Percentiles rank a stretch among this genome's conserved stretches.
These are phyloP conservation scores for Nephotettix cincticeps DNA, from an alignment of 1,140 invertebrate genomes.

Conservation along the genomic window DNA sequence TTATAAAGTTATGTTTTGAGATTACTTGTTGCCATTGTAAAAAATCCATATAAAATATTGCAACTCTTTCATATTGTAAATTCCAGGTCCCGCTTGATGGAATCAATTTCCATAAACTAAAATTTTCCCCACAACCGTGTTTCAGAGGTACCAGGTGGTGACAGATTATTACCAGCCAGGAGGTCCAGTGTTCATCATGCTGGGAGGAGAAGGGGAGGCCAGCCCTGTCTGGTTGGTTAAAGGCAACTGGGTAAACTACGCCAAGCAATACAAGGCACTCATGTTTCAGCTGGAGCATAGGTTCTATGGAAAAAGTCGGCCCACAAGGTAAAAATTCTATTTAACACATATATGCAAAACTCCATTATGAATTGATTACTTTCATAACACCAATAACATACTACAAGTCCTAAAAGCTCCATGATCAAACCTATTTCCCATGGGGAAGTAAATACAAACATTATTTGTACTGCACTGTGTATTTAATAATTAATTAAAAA, in stretches of 20 bases:
- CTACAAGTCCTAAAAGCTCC: too few species aligned
- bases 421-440: too few species aligned
- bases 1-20: too few species aligned
- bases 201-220: constrained; percentile 77
- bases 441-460: too few species aligned
- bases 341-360: neutral
- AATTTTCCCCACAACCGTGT: constrained; percentile 1
- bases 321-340: constrained; percentile 60
- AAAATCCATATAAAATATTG: constrained; percentile 7
- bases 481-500: too few species aligned
- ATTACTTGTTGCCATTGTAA: too few species aligned
- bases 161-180: constrained; percentile 61
- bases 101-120: constrained; percentile 24
- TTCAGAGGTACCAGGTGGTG: constrained; percentile 78
- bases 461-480: too few species aligned
- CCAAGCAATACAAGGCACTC: constrained; percentile 73
- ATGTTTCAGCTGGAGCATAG: constrained; percentile 89
- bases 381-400: too few species aligned
- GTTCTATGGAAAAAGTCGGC: constrained; percentile 91
- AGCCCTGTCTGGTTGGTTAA: constrained; percentile 77
- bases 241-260: constrained; percentile 82
- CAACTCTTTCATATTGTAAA: neutral
- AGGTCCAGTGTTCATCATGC: constrained; percentile 85
- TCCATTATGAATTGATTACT: too few species aligned
- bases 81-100: neutral